Evolutionary conservation across 1,140 invertebrate genomes (phyloP), one percentile per base, ranked within the genome.

Genomic region (Vanessa tameamea): DNA sequence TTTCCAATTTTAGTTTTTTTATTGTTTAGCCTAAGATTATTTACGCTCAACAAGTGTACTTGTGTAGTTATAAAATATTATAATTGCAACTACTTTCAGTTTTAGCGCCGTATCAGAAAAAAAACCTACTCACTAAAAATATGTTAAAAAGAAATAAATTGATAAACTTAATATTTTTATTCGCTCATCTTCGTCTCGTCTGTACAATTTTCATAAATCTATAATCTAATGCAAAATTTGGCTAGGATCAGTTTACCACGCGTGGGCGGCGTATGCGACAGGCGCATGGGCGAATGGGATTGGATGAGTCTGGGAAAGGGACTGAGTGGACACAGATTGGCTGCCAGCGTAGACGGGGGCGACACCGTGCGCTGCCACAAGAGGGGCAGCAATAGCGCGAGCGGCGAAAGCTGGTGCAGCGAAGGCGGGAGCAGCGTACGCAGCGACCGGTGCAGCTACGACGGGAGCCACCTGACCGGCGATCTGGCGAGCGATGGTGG

Each of bases 261-360:
- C 23, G 53, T 23, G 26, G 26, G 26, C 26, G 2, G 53, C 75
- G 75, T 77, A 72, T 31, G 76, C 73, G 53, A 74, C 11, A 5
- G 53, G 53, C 1, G 20, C 16, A 51, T 78, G 72, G 16, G 80
- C 67, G 9, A 82, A 53, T 66, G 77, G 73, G 50, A 75, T 77
- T 55, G 82, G 82, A 68, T 85, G 82, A 26, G 82, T 73, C 78
- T 86, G 84, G 75, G 73, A 76, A 12, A 86, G 80, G 68, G 84
- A 82, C 48, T 43, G 37, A 43, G 37, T 9, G 37, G 37, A 43
- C 0, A 43, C 37, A 5, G 37, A 43, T 9, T 43, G 37, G 8
- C 37, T 43, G 37, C 37, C 37, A 1, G 37, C 37, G 37, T 9
- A 9, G 37, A 43, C 11, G 9, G 53, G 53, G 3, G 53, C 16